Evolutionary conservation across 1,140 invertebrate species (phyloP).

Genomic region (Venturia canescens): DNA sequence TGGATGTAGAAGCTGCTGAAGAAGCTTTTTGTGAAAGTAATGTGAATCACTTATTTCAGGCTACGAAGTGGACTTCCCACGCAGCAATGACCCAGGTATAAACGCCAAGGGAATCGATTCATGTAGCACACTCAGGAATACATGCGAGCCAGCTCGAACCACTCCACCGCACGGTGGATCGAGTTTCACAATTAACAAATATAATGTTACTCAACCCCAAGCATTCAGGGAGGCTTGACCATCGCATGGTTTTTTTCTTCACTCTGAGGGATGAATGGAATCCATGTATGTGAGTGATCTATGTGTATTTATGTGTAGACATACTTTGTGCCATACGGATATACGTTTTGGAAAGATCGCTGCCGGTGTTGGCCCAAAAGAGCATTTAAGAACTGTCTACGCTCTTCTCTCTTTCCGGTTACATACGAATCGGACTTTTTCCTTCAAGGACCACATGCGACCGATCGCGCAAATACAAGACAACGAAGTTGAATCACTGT

Average conservation of each 20-base stretch:
- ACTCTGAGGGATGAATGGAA: constrained; percentile 51
- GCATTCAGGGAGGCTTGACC: constrained; percentile 60
- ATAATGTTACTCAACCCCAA: constrained; percentile 65
- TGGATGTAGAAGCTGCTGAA: neutral
- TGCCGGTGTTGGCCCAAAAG: neutral
- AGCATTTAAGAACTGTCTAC: constrained; percentile 4
- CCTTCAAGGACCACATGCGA: constrained; percentile 48
- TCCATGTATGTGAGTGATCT: neutral
- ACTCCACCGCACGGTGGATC: constrained; percentile 51
- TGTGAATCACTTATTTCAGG: constrained; percentile 5
- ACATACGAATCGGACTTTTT: constrained; percentile 43
- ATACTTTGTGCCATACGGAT: constrained; percentile 18
- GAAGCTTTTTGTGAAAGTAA: constrained; percentile 15
- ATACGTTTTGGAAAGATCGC: constrained; percentile 41
- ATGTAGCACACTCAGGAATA: neutral
- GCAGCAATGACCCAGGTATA: constrained; percentile 38
- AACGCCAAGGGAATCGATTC: constrained; percentile 21
- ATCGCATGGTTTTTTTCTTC: constrained; percentile 40
- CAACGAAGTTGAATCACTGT: constrained; percentile 21
- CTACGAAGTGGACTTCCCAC: constrained; percentile 39
- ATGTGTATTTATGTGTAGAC: neutral
- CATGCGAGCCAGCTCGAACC: constrained; percentile 51
- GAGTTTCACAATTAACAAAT: constrained; percentile 72
- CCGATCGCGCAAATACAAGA: constrained; percentile 65
- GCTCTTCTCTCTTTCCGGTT: constrained; percentile 37